Base-by-base conservation (phyloP, 2,113 vertebrate genomes). In the Hassar affinis region DNA sequence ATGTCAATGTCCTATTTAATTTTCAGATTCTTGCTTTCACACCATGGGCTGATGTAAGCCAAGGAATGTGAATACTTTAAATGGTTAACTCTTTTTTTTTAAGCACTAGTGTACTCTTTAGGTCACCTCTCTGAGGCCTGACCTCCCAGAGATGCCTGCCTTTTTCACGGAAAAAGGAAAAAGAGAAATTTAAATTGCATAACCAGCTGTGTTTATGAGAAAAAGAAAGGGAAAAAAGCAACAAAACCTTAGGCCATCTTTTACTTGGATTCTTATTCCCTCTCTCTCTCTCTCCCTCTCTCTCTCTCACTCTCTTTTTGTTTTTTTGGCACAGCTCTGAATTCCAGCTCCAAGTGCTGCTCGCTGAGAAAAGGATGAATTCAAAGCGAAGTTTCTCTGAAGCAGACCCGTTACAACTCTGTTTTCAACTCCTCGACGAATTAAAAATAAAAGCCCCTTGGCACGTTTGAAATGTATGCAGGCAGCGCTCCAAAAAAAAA, bases 61-160 rank as follows among this genome's bases (percentile, higher is more conserved):
- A 62, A 61, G 66, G 59, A 82, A 66, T 88, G 33, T 84, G 64
- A 82, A 84, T 69, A 85, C 51, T 42, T 78, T 69, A 69, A 62
- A 85, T 83, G 6, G 3, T 25, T 33, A 22, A 77, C 15, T 20
- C 7, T 25, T 69, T 8, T 62, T 27, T 35, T 33, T 66, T 4
- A 64, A 33, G 59, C 59, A 66, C 9, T 75, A 56, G 25, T 56
- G 45, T 56, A 22, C 74, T 27, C 71, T 83, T 76, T 78, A 27
- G 42, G 45, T n/a, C 56, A 30, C 4, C 38, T 76, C 57, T 87
- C 80, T 56, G 56, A 52, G 71, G 33, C 79, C 80, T 51, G 81
- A 57, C 83, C 52, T 69, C 85, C 64, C 79, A 64, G 81, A 9
- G n/a, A 18, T 1, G 25, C 35, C 77, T 72, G 81, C 56, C 33